These are phyloP conservation scores for Bombus cullumanus DNA, from an alignment of 1,140 invertebrate genomes.

Conservation along the genomic window DNA sequence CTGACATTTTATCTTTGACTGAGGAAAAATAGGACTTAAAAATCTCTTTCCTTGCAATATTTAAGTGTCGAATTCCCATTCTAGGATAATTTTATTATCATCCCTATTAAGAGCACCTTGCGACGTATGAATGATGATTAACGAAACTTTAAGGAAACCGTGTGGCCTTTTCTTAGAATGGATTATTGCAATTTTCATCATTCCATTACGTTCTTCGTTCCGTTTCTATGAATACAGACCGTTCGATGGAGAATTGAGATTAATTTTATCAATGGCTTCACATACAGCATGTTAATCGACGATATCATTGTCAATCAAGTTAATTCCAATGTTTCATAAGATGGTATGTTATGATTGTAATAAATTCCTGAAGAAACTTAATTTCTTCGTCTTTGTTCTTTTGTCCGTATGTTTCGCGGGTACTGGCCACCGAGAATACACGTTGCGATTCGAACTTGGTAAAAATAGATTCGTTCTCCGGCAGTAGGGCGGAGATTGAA, in stretches of 20 bases:
- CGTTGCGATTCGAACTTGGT: constrained; percentile 2
- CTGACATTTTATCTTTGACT: background rate
- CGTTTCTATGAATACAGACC: background rate
- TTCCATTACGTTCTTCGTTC: background rate
- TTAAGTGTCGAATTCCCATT: background rate
- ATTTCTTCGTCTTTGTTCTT: background rate
- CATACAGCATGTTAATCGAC: background rate
- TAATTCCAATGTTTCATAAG: too few species aligned
- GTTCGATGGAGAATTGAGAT: background rate
- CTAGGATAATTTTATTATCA: background rate
- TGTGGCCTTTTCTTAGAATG: background rate
- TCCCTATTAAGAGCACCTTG: background rate
- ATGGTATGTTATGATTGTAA: background rate
- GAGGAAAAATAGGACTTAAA: background rate
- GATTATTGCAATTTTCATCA: background rate
- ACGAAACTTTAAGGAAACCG: background rate
- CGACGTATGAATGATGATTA: background rate
- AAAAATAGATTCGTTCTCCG: constrained; percentile 52
- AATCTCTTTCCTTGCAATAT: background rate
- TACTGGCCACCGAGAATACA: background rate
- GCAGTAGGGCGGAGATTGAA: constrained; percentile 5
- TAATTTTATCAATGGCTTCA: background rate
- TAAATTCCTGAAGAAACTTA: background rate
- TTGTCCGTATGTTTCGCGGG: background rate
- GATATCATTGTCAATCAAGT: background rate